These are phyloP conservation scores for Rhinoderma darwinii DNA, from an alignment of 2,113 vertebrate species.

Conservation along the genomic window DNA sequence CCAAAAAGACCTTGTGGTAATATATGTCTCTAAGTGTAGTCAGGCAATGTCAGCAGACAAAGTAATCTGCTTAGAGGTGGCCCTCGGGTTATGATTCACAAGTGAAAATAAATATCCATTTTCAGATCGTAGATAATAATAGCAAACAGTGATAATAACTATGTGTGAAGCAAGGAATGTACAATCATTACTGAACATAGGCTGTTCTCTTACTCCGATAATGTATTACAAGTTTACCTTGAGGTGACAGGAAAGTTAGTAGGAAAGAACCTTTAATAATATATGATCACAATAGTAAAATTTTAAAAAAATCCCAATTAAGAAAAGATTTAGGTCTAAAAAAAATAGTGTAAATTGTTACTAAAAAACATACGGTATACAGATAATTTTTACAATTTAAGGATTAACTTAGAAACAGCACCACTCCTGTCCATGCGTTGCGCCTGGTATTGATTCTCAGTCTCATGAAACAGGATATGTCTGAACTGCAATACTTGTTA, in stretches of 20 bases:
- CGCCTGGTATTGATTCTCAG: too few species aligned
- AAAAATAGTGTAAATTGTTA: too few species aligned
- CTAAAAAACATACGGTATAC: too few species aligned
- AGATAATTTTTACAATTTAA: too few species aligned
- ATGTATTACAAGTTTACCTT: neutral
- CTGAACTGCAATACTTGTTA: too few species aligned
- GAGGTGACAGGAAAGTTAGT: neutral
- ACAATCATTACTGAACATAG: neutral
- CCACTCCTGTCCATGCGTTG: too few species aligned
- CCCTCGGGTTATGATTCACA: conserved; percentile 20
- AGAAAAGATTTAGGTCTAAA: too few species aligned
- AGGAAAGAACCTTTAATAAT: neutral
- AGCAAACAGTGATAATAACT: conserved; percentile 39
- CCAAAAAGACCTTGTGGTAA: conserved; percentile 7
- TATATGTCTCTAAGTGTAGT: neutral
- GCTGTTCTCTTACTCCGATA: neutral
- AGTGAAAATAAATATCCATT: conserved; percentile 35
- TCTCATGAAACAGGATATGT: too few species aligned
- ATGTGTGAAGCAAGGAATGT: conserved; percentile 34
- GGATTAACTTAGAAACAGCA: too few species aligned
- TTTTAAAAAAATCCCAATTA: too few species aligned
- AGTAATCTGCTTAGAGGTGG: conserved; percentile 26
- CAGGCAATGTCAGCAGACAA: conserved; percentile 12
- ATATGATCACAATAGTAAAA: too few species aligned
- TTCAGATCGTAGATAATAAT: conserved; percentile 44